Base-by-base conservation (phyloP, 2,888 invertebrate species). In the Dorcus parallelipipedus region DNA sequence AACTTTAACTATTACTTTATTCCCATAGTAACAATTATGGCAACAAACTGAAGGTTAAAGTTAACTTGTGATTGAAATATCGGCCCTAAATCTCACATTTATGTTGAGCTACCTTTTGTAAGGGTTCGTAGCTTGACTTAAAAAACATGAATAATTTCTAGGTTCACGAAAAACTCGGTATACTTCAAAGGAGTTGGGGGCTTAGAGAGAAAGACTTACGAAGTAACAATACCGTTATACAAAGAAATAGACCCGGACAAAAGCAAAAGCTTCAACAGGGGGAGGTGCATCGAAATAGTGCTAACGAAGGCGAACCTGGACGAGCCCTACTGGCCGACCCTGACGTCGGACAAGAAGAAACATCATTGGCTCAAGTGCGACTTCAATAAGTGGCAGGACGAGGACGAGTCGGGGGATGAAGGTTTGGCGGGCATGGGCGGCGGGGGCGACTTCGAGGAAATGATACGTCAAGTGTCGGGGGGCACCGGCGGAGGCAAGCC, bases 351-450 rank as follows among this genome's bases (percentile, higher is more conserved):
- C 70, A 90, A 77, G 64, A 89, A 88, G 78, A 97, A 97, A 81
- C 88, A 89, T 69, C 96, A 96, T 77, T 97, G 96, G 89, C 83
- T 98, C 69, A 97, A 97, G 83, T 90, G 96, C 70, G 97, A 98
- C 77, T 99, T 98, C 78, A 93, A 94, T 76, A 96, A 96, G 81
- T 98, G 97, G 97, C 89, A 88, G 80, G 97, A 97, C 81, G 97
- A 98, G 79, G 94, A 94, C 73, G 97, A 97, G 62, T 93, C 91
- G 54, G 93, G 90, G 8, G 91, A 91, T 68, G 95, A 93, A 67
- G 85, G 74, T n/a, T 76, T 76, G n/a, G 77, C 76, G 9, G 75
- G 76, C 74, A 81, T 77, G 55, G 76, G 74, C 54, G 70, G 70
- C 49, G 80, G 73, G 59, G 78, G 80, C 53, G 86, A 87, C 72